phyloP scores from a whole-genome alignment of 2,888 invertebrate genomes.

The Endomychus coccineus region DNA sequence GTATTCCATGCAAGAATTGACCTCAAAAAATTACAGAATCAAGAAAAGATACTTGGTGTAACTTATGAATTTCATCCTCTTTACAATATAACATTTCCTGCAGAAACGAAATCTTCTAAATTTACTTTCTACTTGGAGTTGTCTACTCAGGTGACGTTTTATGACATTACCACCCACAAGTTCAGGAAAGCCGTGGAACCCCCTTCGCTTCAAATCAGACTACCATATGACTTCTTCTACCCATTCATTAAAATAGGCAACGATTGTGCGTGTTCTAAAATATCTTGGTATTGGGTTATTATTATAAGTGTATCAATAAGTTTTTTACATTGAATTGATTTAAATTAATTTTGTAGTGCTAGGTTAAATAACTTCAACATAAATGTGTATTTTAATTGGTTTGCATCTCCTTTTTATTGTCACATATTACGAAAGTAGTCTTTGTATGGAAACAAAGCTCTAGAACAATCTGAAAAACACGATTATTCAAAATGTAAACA shows the following conservation, averaged over 20 bases:
- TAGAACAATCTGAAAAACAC: too few species aligned
- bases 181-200: conserved; percentile 46
- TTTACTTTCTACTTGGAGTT: conserved; percentile 26
- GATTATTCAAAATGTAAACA: too few species aligned
- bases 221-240: conserved; percentile 59
- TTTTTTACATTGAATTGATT: too few species aligned
- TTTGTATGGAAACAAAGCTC: too few species aligned
- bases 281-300: too few species aligned
- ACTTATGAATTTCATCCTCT: conserved; percentile 26
- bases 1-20: conserved; percentile 45
- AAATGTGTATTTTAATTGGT: too few species aligned
- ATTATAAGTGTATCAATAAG: too few species aligned
- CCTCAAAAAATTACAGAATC: conserved; percentile 31
- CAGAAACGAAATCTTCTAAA: conserved; percentile 14
- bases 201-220: conserved; percentile 49
- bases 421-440: too few species aligned
- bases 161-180: conserved; percentile 47
- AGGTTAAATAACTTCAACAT: too few species aligned
- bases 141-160: conserved; percentile 33
- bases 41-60: conserved; percentile 37
- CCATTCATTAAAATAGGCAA: conserved; percentile 43
- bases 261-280: too few species aligned
- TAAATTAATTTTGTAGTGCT: too few species aligned
- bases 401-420: too few species aligned
- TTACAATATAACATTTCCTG: conserved; percentile 19